Evolutionary conservation across 2,113 vertebrate species (phyloP), one percentile per base, ranked within the genome.

Genomic region (Antechinus flavipes): DNA sequence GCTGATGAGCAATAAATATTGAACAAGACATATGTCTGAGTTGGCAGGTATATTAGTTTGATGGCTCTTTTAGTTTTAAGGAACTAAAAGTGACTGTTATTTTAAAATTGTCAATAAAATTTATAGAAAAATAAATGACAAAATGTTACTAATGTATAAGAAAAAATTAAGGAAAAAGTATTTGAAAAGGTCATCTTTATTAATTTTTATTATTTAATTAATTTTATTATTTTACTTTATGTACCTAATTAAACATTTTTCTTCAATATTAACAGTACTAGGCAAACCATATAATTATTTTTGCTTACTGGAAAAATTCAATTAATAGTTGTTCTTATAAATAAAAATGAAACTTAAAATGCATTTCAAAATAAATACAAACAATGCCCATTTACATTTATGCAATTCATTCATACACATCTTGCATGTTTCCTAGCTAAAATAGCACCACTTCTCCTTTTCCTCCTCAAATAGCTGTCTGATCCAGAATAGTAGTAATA

Each of bases 401-500:
- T 42, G 35, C 35, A n/a, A 5, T 68, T 30, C 30, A 68, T 35
- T 35, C 61, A 76, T 35, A 84, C 14, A n/a, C 68, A 84, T 22
- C 22, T 42, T 42, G 16, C 16, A 84, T 84, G n/a, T 16, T 22
- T 84, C n/a, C 35, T 84, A 84, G 30, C 30, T 30, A 68, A 68
- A 68, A 14, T 68, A 27, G 23, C 55, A 42, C 54, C 24, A 76
- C 8, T 93, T 95, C 96, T 89, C 50, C 76, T n/a, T 35, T 30
- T 90, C 89, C 94, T 61, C 19, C 35, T 52, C 47, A 49, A 89
- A 47, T 22, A 27, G 7, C 76, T 90, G 56, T 92, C 89, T 93
- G 49, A 94, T 27, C n/a, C 47, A 94, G 55, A 96, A 47, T 35
- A 95, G 54, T 35, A 95, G 96, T 93, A 94, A 93, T 96, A 94